phyloP scores from a whole-genome alignment of 2,888 invertebrate species.

The Strigamia maritima region DNA sequence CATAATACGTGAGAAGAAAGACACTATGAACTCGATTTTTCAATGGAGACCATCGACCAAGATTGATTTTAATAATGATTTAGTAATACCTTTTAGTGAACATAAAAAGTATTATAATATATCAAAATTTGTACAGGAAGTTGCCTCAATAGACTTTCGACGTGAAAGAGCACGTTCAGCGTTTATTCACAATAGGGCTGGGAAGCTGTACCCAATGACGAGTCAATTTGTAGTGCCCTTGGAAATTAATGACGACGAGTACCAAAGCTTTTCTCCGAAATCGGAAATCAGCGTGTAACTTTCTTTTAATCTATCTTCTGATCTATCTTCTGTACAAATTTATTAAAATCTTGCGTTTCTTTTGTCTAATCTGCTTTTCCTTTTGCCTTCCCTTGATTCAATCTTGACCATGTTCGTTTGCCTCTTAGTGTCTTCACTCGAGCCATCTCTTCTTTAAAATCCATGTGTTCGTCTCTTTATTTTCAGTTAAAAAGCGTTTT shows the following conservation, averaged over 20 bases:
- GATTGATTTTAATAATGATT: neutral
- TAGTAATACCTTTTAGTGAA: neutral
- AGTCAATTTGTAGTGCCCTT: neutral
- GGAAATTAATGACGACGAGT: neutral
- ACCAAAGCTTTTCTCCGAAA: neutral
- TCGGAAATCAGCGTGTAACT: neutral
- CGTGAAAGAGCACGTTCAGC: neutral
- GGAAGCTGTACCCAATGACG: neutral
- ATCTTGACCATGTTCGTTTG: conserved; percentile 56
- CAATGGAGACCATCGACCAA: neutral
- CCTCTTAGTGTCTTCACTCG: conserved; percentile 72
- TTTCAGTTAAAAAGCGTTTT: conserved; percentile 40
- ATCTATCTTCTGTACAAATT: neutral
- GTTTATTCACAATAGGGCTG: neutral
- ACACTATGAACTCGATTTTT: neutral
- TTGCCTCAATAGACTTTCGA: neutral
- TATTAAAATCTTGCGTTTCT: neutral
- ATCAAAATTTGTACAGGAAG: neutral
- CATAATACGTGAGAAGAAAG: neutral
- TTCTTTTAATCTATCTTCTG: neutral
- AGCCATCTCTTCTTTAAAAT: conserved; percentile 82
- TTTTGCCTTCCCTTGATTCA: neutral
- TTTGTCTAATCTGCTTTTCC: neutral
- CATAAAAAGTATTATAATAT: neutral
- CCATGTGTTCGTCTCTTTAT: conserved; percentile 73